A percentile compares a stretch with the other conserved stretches of the same genome.
phyloP scores from a whole-genome alignment of 2,797 vertebrate species.

The Pangasius djambal region DNA sequence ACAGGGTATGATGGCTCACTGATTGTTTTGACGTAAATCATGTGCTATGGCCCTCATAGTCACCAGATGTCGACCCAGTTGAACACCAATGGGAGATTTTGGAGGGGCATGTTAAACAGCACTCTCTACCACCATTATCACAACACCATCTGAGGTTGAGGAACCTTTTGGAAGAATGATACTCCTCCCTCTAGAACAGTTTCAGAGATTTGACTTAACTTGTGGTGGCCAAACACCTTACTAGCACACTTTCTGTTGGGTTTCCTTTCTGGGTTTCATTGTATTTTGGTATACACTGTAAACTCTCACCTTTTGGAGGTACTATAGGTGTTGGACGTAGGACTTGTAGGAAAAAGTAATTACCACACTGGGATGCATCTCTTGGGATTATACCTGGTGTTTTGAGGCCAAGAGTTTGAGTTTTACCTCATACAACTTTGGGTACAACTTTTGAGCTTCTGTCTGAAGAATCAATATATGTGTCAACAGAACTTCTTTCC shows the following conservation, averaged over 20 bases:
- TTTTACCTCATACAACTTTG: not conserved
- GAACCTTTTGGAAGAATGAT: not conserved
- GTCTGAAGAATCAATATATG: not conserved
- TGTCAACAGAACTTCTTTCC: slow-evolving; percentile 92
- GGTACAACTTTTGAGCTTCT: not conserved
- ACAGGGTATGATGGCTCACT: not conserved
- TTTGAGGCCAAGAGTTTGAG: not conserved
- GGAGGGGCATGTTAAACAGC: no score
- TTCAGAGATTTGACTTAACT: not conserved
- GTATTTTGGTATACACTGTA: not conserved
- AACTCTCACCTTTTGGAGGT: not conserved
- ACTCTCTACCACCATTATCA: not conserved
- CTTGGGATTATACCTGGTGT: not conserved
- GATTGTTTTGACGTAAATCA: not conserved
- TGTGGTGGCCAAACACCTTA: not conserved
- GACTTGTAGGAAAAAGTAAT: not conserved
- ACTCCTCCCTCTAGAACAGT: not conserved
- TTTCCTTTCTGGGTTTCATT: not conserved
- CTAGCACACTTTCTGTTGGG: not conserved
- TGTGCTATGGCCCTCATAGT: no score
- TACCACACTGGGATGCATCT: not conserved
- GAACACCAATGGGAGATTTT: not conserved
- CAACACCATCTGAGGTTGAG: not conserved
- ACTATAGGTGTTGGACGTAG: not conserved
- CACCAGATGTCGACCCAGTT: not conserved